These are phyloP conservation scores for Bombyx huttoni DNA, from an alignment of 2,888 invertebrate genomes.

Conservation along the genomic window DNA sequence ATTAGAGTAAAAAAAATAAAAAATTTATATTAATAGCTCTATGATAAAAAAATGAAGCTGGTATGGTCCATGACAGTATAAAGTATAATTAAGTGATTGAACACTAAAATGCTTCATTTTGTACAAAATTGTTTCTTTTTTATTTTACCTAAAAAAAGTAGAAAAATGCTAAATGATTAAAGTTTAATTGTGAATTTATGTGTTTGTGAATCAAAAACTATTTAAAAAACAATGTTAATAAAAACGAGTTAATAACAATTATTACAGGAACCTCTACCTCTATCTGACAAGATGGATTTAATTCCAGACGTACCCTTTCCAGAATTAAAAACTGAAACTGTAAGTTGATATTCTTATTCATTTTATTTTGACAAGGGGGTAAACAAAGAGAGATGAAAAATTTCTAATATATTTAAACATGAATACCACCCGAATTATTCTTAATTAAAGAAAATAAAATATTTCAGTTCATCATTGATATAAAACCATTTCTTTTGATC, in stretches of 20 bases:
- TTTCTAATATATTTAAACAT: too few relatives aligned
- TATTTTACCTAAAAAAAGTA: too few relatives aligned
- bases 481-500: conserved; percentile 12
- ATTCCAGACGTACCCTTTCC: conserved; percentile 59
- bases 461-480: too few relatives aligned
- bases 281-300: conserved; percentile 53
- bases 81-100: neutral
- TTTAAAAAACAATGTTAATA: neutral
- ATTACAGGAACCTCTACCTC: conserved; percentile 46
- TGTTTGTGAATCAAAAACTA: too few relatives aligned
- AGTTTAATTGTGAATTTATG: too few relatives aligned
- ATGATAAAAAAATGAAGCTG: neutral
- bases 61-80: neutral
- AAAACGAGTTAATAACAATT: neutral
- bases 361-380: neutral
- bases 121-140: neutral
- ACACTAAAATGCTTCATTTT: neutral
- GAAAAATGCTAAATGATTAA: too few relatives aligned
- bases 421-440: too few relatives aligned
- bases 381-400: too few relatives aligned
- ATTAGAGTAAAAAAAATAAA: neutral
- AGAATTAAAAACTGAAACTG: conserved; percentile 54
- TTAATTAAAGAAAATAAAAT: too few relatives aligned
- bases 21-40: too few relatives aligned
- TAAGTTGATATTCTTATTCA: conserved; percentile 14